Evolutionary conservation across 2,113 vertebrate genomes (phyloP), one percentile per base, ranked within the genome.

Genomic region (Mormyrus lacerda): DNA sequence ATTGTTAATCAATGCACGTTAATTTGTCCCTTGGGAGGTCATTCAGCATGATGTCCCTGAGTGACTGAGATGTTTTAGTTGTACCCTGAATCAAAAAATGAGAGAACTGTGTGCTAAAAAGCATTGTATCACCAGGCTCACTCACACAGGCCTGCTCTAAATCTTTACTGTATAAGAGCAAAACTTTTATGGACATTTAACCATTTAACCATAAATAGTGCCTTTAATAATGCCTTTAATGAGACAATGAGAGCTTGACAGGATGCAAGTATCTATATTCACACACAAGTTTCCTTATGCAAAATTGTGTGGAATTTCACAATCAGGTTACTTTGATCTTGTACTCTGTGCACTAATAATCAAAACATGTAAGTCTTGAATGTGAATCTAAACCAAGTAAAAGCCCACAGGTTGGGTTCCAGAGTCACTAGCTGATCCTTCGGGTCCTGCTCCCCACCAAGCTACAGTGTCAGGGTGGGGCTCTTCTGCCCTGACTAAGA

Each of bases 321-420:
- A 58, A 24, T 13, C 47, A 44, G 17, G 50, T 55, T 2, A 87
- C 51, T 35, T 65, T 87, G 6, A 87, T 13, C 11, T 86, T 50
- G 4, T 86, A 92, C 90, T 88, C 76, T 73, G 24, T 17, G 45
- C 91, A 90, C 91, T 91, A 90, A 89, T 94, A 93, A 95, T 93
- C 93, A 94, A 21, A 94, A 94, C 91, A 35, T 88, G 88, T 91
- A 90, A 94, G 91, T 91, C 89, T 88, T 55, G 92, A 92, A 95
- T 93, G 92, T 93, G 93, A 94, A 93, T 92, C 92, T 94, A 76
- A 93, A 90, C 89, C 45, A 90, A 90, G 87, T 89, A 82, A 90
- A n/a, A 85, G 83, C 90, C 55, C 86, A 61, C 3, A 84, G 86
- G 88, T 87, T 89, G 58, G 83, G 83, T 90, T 91, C 47, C 87